Conservation (phyloP, 2,888 invertebrate genomes). For the Anagyrus pseudococci region DNA sequence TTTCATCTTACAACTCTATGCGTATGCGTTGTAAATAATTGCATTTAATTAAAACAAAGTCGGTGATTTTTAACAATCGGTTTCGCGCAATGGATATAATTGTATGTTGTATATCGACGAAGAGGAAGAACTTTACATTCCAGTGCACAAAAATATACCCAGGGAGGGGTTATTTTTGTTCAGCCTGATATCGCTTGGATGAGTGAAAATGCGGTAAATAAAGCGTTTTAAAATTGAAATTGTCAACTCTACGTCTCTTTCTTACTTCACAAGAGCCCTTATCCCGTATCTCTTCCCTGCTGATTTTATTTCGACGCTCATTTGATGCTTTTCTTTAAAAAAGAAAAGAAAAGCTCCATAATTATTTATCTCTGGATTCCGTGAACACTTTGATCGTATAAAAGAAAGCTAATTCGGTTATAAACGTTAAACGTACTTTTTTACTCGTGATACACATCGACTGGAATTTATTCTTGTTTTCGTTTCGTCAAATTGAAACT, state of each 20-base stretch:
- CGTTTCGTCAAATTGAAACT: no score
- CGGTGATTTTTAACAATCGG: constrained; percentile 1
- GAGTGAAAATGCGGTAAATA: constrained; percentile 34
- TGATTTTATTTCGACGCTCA: no score
- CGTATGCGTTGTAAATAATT: constrained; percentile 27
- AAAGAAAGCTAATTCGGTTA: no score
- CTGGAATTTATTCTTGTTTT: no score
- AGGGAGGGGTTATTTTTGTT: constrained; percentile 31
- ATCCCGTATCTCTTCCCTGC: no score
- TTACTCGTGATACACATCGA: no score
- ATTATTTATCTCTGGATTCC: no score
- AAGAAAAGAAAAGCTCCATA: no score
- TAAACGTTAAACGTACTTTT: no score
- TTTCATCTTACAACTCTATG: constrained; percentile 18
- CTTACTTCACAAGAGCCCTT: no score
- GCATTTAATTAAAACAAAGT: constrained; percentile 7
- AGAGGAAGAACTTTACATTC: constrained; percentile 23
- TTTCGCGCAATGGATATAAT: constrained; percentile 19
- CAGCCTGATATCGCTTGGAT: constrained; percentile 31
- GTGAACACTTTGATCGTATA: no score
- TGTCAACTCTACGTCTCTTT: neutral
- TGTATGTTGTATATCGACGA: constrained; percentile 10
- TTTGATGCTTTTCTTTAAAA: no score
- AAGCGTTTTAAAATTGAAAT: constrained; percentile 30
- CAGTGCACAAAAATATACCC: constrained; percentile 28